Base-by-base conservation (phyloP, 2,888 invertebrate species). In the Barypeithes pellucidus region DNA sequence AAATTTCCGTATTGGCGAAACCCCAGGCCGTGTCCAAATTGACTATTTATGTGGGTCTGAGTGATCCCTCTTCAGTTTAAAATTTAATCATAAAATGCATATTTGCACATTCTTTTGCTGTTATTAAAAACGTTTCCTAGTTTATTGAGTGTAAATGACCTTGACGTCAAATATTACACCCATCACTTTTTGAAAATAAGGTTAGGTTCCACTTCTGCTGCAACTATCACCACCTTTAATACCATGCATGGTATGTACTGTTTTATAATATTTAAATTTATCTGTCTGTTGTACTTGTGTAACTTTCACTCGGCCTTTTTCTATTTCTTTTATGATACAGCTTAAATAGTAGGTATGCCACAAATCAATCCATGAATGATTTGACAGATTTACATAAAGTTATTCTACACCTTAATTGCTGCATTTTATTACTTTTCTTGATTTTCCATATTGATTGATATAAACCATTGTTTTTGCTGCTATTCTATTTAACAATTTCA, bases 141-240 rank as follows among this genome's bases (percentile, higher is more conserved):
- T 62, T 73, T 62, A 68, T 68, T 60, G 73, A 81, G 80, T 82
- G 80, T 79, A 81, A 82, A 81, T 84, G 85, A 85, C 85, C 85
- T 85, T 85, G 85, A 84, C 82, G 84, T 82, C 84, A 72, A 84
- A 84, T 83, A 84, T 84, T 84, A 84, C 85, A 84, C 84, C 85
- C 84, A 85, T 85, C 84, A 84, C 84, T 84, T 84, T 83, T 82
- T 52, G 45, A 82, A 84, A 84, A 84, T 84, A 83, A 84, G 85
- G 85, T 85, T 85, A 85, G 84, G 84, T 84, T 84, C 81, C 79
- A 79, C 79, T 80, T 80, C 79, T 80, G 80, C 80, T 81, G 81
- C 81, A 80, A 81, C 81, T 82, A 81, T 82, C 82, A 83, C 84
- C 83, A 84, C 82, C 82, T 85, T 84, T 84, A 81, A 82, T 82